Conservation (phyloP, 1,140 invertebrate genomes). For the Papilio machaon region DNA sequence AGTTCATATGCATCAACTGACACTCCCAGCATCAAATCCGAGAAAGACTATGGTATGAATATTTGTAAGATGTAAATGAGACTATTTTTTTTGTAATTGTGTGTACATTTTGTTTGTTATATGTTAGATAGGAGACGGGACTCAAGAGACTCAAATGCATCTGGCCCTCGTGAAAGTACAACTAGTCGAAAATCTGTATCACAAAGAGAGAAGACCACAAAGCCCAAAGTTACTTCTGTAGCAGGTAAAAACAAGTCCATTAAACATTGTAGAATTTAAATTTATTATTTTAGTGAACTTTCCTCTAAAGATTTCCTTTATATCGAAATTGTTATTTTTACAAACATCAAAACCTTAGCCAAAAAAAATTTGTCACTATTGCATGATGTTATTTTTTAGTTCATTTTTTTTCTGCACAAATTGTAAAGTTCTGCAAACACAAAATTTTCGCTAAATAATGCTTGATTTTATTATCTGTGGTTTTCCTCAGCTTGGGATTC, state of each 20-base stretch:
- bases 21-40: slow-evolving; percentile 75
- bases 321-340: no score
- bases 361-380: no score
- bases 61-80: not conserved
- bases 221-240: slow-evolving; percentile 61
- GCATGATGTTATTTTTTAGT: no score
- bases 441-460: not conserved
- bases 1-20: slow-evolving; percentile 77
- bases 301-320: no score
- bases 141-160: slow-evolving; percentile 76
- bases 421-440: no score
- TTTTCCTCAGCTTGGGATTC: slow-evolving; percentile 62
- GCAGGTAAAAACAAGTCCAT: slow-evolving; percentile 46
- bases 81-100: not conserved
- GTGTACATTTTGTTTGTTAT: slow-evolving; percentile 17
- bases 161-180: slow-evolving; percentile 68
- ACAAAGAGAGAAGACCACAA: slow-evolving; percentile 64
- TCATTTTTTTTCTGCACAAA: no score
- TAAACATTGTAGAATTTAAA: not conserved
- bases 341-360: no score
- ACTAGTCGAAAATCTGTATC: slow-evolving; percentile 67
- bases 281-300: no score
- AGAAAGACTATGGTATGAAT: slow-evolving; percentile 75
- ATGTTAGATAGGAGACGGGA: slow-evolving; percentile 69
- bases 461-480: not conserved